phyloP scores from a whole-genome alignment of 2,888 invertebrate species.

The Melinaea marsaeus region DNA sequence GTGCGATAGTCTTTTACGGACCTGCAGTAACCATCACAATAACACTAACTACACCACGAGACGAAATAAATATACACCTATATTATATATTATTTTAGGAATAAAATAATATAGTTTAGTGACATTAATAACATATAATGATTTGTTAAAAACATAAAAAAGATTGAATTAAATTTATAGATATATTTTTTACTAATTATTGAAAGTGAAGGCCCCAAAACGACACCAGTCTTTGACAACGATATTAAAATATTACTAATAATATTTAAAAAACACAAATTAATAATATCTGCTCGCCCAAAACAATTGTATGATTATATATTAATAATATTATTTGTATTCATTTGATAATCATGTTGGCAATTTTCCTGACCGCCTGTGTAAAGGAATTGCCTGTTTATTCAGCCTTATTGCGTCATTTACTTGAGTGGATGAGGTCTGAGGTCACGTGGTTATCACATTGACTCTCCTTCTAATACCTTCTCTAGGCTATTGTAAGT shows the following conservation, averaged over 20 bases:
- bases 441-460: constrained; percentile 9
- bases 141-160: too few species aligned
- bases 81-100: too few species aligned
- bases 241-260: too few species aligned
- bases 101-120: too few species aligned
- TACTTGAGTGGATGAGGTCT: constrained; percentile 23
- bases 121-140: too few species aligned
- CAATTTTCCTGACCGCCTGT: constrained; percentile 12
- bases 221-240: too few species aligned
- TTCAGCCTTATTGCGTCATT: constrained; percentile 21
- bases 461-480: not conserved
- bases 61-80: constrained; percentile 7
- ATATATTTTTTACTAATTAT: too few species aligned
- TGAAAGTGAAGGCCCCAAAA: too few species aligned
- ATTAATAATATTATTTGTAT: constrained; percentile 19
- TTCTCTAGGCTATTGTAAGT: not conserved
- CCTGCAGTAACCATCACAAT: constrained; percentile 20
- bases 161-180: too few species aligned
- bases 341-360: constrained; percentile 21
- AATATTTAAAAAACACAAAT: too few species aligned
- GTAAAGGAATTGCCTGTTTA: constrained; percentile 24
- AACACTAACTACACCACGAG: constrained; percentile 17
- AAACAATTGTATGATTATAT: not conserved
- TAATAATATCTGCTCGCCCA: too few species aligned
- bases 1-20: constrained; percentile 24